Conservation (phyloP, 1,140 invertebrate genomes). For the Whitmania pigra region DNA sequence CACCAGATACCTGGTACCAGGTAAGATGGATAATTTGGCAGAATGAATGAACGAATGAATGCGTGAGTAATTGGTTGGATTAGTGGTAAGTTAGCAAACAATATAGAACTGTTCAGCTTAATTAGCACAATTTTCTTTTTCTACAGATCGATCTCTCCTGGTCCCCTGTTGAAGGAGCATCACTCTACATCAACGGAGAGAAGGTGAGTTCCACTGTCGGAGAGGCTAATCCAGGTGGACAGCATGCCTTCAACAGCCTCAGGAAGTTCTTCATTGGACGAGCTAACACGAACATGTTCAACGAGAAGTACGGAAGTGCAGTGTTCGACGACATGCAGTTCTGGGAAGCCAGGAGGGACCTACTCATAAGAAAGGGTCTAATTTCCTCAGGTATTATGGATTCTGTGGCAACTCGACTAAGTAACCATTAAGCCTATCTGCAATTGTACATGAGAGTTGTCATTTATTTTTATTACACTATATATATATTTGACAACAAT, state of each 20-base stretch:
- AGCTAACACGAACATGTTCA: slow-evolving; percentile 28
- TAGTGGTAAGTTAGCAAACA: too few species aligned
- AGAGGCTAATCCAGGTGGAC: slow-evolving; percentile 19
- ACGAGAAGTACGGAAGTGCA: slow-evolving; percentile 31
- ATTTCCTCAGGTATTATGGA: slow-evolving; percentile 3
- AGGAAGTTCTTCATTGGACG: slow-evolving; percentile 32
- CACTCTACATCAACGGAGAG: slow-evolving; percentile 33
- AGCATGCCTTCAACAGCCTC: slow-evolving; percentile 25
- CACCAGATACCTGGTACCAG: slow-evolving; percentile 31
- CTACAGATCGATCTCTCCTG: slow-evolving; percentile 28
- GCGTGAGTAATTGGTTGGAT: background rate
- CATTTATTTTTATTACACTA: background rate
- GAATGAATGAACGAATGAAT: background rate
- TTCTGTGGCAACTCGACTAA: background rate
- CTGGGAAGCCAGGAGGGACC: slow-evolving; percentile 33
- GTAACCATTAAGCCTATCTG: background rate
- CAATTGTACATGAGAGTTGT: background rate
- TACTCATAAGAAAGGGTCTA: slow-evolving; percentile 23
- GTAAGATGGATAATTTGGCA: background rate
- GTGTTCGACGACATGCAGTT: slow-evolving; percentile 33
- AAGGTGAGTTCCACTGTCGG: slow-evolving; percentile 29
- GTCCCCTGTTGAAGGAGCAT: slow-evolving; percentile 34
- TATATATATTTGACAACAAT: background rate
- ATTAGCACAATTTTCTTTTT: background rate
- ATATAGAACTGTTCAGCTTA: too few species aligned